Percentiles rank a stretch among this genome's conserved stretches.
phyloP scores from a whole-genome alignment of 1,140 invertebrate genomes.

The Anastatus disparis region DNA sequence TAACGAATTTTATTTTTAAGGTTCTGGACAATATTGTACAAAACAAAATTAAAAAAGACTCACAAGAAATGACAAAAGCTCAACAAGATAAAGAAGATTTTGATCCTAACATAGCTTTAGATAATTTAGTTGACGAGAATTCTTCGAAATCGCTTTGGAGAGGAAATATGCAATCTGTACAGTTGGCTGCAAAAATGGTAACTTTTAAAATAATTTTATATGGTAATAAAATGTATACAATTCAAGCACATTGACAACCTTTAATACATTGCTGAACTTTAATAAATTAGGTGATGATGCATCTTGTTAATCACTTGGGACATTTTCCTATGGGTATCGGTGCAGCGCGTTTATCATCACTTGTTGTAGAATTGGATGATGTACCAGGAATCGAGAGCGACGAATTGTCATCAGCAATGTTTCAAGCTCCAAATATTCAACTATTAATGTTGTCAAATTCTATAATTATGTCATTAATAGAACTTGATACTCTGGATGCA shows the following conservation, averaged over 20 bases:
- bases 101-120: conserved; percentile 76
- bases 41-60: conserved; percentile 56
- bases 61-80: conserved; percentile 49
- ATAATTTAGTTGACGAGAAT: conserved; percentile 71
- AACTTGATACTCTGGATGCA: conserved; percentile 86
- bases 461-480: conserved; percentile 90
- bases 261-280: too few relatives aligned
- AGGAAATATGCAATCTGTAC: conserved; percentile 66
- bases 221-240: neutral
- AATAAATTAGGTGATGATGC: conserved; percentile 71
- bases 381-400: conserved; percentile 77
- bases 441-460: conserved; percentile 87
- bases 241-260: too few relatives aligned
- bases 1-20: conserved; percentile 44
- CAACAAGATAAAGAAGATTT: conserved; percentile 72
- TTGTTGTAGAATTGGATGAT: conserved; percentile 93
- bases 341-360: conserved; percentile 82
- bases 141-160: conserved; percentile 63
- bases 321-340: conserved; percentile 92
- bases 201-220: neutral
- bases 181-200: conserved; percentile 76
- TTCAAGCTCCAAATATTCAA: conserved; percentile 89
- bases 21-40: conserved; percentile 62
- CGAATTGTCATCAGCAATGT: conserved; percentile 82
- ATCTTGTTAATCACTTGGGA: conserved; percentile 87